Evolutionary conservation across 2,113 vertebrate species (phyloP).

Genomic region (Rhynchomys soricoides): DNA sequence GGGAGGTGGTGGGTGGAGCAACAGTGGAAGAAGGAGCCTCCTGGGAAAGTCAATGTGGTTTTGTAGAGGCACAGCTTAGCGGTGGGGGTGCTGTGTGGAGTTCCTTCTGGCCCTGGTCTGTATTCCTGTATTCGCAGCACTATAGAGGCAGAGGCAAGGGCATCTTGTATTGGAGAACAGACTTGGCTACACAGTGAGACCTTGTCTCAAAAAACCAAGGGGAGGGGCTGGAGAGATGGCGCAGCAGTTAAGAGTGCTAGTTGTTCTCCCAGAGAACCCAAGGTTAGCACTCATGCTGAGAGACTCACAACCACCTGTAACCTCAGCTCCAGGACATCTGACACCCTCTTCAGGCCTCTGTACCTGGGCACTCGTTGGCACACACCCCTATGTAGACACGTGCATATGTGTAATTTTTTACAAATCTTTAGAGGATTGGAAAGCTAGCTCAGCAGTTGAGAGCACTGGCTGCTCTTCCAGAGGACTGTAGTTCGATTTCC

Average conservation of each 20-base stretch:
- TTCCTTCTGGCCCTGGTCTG: not conserved
- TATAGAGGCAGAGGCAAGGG: not conserved
- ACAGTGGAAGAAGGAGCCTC: not conserved
- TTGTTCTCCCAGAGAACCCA: not conserved
- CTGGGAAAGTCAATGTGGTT: not conserved
- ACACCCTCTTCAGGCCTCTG: not conserved
- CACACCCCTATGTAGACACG: no score
- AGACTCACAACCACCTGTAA: no score
- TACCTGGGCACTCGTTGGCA: no score
- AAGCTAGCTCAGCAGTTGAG: not conserved
- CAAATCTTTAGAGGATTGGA: not conserved
- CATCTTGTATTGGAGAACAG: not conserved
- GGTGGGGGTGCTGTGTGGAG: no score
- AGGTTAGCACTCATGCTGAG: not conserved
- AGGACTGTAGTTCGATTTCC: not conserved
- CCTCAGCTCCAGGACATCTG: not conserved
- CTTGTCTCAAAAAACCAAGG: not conserved
- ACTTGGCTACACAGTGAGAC: not conserved
- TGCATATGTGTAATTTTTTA: not conserved
- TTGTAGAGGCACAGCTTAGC: not conserved
- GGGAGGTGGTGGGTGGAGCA: not conserved
- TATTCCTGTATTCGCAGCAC: not conserved
- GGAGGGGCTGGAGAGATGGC: not conserved
- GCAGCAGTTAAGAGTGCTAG: not conserved
- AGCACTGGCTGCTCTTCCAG: not conserved